Evolutionary conservation across 2,888 invertebrate genomes (phyloP).

Genomic region (Zygaena filipendulae): DNA sequence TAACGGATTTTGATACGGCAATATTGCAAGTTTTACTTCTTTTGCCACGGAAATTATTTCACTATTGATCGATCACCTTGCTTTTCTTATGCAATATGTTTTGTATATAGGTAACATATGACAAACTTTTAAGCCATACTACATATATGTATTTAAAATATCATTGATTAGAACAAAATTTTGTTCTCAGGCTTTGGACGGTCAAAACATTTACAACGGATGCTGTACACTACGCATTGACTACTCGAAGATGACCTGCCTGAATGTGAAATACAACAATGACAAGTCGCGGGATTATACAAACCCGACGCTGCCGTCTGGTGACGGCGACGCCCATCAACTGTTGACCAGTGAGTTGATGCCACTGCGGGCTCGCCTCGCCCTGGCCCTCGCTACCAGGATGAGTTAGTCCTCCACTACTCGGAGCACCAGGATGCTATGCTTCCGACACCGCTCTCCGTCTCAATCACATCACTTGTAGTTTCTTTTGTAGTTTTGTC

Average conservation of each 20-base stretch:
- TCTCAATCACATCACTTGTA: constrained; percentile 20
- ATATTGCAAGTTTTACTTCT: constrained; percentile 35
- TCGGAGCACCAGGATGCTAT: constrained; percentile 52
- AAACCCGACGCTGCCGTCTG: constrained; percentile 96
- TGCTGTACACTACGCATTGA: constrained; percentile 99
- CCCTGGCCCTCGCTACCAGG: constrained; percentile 63
- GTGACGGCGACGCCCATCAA: constrained; percentile 77
- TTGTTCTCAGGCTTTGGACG: constrained; percentile 85
- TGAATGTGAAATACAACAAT: constrained; percentile 99
- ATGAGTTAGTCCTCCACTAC: constrained; percentile 72
- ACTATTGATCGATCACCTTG: no score
- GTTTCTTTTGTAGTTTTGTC: neutral
- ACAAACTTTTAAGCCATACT: no score
- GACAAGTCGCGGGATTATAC: constrained; percentile 99
- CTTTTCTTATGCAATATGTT: no score
- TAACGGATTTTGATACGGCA: constrained; percentile 48
- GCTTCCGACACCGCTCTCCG: constrained; percentile 29
- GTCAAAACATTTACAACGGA: constrained; percentile 99
- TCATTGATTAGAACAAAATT: no score
- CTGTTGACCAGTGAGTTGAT: constrained; percentile 76
- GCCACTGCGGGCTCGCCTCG: constrained; percentile 62
- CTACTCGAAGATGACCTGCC: constrained; percentile 97
- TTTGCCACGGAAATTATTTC: constrained; percentile 1
- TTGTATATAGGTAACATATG: no score
- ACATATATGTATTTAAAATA: no score